These are phyloP conservation scores for Pavo muticus DNA, from an alignment of 2,113 vertebrate species.

Conservation along the genomic window DNA sequence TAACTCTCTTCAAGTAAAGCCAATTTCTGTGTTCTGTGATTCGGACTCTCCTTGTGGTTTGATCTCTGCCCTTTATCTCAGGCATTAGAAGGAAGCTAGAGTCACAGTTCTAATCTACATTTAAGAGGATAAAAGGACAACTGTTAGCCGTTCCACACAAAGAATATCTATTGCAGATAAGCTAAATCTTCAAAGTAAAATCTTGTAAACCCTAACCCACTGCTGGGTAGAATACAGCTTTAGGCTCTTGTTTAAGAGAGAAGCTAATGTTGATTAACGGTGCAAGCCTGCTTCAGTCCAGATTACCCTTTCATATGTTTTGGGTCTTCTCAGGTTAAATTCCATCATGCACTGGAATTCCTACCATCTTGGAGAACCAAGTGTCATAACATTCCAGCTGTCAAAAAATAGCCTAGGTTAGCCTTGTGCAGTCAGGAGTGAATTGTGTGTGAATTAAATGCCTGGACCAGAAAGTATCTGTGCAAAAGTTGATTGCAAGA, in stretches of 20 bases:
- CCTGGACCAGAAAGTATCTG: background rate
- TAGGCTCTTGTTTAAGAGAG: background rate
- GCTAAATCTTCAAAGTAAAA: constrained; percentile 24
- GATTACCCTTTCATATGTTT: background rate
- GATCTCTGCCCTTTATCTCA: constrained; percentile 17
- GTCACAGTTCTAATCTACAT: background rate
- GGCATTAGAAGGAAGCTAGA: background rate
- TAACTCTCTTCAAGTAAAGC: background rate
- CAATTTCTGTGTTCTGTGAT: background rate
- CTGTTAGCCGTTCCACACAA: background rate
- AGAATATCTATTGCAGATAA: background rate
- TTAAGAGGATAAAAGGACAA: background rate
- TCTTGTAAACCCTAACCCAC: background rate
- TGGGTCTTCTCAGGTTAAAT: background rate
- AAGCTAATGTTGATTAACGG: background rate
- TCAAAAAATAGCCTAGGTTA: background rate
- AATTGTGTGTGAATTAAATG: background rate
- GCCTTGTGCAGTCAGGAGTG: background rate
- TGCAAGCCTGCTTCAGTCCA: background rate
- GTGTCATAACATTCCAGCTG: background rate
- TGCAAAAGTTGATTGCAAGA: background rate
- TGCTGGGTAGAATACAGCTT: background rate
- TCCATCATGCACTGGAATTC: background rate
- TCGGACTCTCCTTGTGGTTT: background rate
- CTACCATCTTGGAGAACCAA: background rate